These are phyloP conservation scores for Taeniopygia guttata DNA, from an alignment of 2,797 vertebrate species.

Conservation along the genomic window DNA sequence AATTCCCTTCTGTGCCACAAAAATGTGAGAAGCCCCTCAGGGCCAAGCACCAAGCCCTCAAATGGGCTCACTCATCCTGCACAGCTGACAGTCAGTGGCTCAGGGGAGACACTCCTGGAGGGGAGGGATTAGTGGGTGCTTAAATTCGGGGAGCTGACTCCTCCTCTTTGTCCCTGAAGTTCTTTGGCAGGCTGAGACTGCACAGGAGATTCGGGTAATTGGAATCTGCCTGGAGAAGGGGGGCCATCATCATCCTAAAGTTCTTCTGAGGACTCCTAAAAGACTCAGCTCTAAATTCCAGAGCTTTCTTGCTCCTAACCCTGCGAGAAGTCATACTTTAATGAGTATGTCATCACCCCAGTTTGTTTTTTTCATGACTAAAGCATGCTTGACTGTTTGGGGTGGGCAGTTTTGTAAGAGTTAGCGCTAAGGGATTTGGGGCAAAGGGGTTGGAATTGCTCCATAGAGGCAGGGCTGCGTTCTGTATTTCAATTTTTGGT, in stretches of 20 bases:
- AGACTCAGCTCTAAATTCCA: background rate
- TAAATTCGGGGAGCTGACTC: background rate
- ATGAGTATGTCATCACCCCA: background rate
- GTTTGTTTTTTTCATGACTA: background rate
- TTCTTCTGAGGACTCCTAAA: background rate
- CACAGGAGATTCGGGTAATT: background rate
- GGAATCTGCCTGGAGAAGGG: background rate
- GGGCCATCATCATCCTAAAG: background rate
- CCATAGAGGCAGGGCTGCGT: background rate
- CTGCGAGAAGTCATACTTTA: background rate
- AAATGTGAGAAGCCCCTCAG: accelerated
- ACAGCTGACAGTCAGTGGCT: accelerated
- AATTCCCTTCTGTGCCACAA: background rate
- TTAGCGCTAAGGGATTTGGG: background rate
- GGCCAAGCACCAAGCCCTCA: no score
- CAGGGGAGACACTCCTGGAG: no score
- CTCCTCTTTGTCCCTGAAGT: accelerated
- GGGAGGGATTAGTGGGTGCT: background rate
- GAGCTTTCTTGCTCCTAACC: background rate
- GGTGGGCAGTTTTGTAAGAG: background rate
- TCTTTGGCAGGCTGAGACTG: background rate
- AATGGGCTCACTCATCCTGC: background rate
- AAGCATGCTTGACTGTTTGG: background rate
- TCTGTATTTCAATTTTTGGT: background rate
- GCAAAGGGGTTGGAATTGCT: background rate